phyloP scores from a whole-genome alignment of 2,113 vertebrate genomes.

The Tor tambroides region DNA sequence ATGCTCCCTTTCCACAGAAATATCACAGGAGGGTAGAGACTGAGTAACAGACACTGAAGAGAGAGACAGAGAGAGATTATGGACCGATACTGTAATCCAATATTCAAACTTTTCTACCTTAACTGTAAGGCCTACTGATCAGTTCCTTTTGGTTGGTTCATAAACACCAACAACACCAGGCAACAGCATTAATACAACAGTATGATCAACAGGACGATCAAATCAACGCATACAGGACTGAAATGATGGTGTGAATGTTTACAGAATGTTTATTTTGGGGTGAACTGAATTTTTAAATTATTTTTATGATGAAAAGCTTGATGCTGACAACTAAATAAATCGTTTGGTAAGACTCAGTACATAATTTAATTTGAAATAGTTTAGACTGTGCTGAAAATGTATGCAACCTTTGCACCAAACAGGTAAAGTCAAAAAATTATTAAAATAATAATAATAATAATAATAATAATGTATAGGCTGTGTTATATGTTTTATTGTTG shows the following conservation, averaged over 20 bases:
- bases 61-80: not conserved
- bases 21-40: not conserved
- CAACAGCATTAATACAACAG: not conserved
- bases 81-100: not conserved
- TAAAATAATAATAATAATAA: not conserved
- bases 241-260: not conserved
- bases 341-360: not conserved
- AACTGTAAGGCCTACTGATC: not conserved
- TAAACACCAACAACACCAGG: not conserved
- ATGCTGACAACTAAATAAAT: not conserved
- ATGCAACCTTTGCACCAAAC: not conserved
- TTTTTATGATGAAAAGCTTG: not conserved
- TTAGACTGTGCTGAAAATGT: not conserved
- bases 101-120: not conserved
- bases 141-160: not conserved
- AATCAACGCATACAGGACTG: no score
- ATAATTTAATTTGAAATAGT: not conserved
- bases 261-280: not conserved
- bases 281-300: not conserved
- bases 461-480: not conserved
- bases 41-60: not conserved
- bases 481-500: not conserved
- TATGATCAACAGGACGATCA: not conserved
- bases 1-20: slow-evolving; percentile 5
- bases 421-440: not conserved